Conservation (phyloP, 2,888 invertebrate species). For the Chorisops tibialis region DNA sequence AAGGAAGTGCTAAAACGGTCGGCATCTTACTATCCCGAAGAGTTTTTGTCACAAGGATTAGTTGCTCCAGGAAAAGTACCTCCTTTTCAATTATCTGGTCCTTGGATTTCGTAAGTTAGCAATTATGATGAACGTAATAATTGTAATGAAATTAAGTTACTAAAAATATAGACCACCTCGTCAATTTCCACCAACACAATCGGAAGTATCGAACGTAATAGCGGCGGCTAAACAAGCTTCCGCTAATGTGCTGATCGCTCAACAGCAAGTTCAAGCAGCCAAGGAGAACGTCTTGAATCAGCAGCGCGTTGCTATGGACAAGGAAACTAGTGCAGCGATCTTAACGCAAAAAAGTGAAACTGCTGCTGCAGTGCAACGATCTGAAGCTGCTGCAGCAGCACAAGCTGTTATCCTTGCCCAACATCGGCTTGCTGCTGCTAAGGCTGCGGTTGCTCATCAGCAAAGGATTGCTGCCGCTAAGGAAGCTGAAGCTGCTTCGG, state of each 20-base stretch:
- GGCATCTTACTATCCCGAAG: not conserved
- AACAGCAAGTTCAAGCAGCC: slow-evolving; percentile 69
- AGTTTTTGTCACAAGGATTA: not conserved
- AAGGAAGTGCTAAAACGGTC: slow-evolving; percentile 8
- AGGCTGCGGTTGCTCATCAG: slow-evolving; percentile 67
- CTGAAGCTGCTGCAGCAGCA: slow-evolving; percentile 65
- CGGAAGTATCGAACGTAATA: slow-evolving; percentile 68
- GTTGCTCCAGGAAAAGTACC: not conserved
- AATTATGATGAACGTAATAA: not conserved
- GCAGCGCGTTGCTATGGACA: slow-evolving; percentile 69
- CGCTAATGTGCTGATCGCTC: slow-evolving; percentile 66
- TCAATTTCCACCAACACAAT: slow-evolving; percentile 53
- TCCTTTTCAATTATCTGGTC: not conserved
- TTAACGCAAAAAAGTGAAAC: slow-evolving; percentile 64
- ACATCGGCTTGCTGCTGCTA: slow-evolving; percentile 66
- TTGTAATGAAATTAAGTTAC: not conserved
- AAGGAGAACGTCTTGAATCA: slow-evolving; percentile 70
- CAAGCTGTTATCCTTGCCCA: slow-evolving; percentile 65
- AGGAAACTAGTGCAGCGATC: slow-evolving; percentile 67
- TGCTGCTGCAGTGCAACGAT: slow-evolving; percentile 64
- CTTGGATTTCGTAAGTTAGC: slow-evolving; percentile 16
- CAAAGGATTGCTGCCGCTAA: slow-evolving; percentile 69
- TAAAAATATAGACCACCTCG: slow-evolving; percentile 4
- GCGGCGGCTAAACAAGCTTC: slow-evolving; percentile 73
- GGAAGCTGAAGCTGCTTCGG: slow-evolving; percentile 69